Evolutionary conservation across 2,797 vertebrate species (phyloP).

Genomic region (Gymnopithys bicolor): DNA sequence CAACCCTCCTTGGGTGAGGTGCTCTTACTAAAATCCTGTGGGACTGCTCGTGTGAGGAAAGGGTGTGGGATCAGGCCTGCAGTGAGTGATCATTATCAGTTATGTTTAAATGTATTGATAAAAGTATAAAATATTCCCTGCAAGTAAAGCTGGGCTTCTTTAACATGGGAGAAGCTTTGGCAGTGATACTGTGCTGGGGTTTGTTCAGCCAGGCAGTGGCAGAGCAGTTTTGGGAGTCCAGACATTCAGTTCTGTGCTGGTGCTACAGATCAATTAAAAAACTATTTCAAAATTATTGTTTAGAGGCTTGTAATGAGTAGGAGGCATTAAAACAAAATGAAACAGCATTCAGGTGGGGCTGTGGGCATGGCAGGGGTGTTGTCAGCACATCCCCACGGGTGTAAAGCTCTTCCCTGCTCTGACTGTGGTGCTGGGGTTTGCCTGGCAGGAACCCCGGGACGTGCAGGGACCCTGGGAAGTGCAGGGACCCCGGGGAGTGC

Average conservation of each 20-base stretch:
- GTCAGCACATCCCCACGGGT: rapidly evolving
- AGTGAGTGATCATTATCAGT: slow-evolving; percentile 54
- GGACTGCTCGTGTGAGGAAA: slow-evolving; percentile 16
- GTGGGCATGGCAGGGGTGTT: neutral
- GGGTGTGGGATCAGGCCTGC: slow-evolving; percentile 58
- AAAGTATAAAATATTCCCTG: slow-evolving; percentile 34
- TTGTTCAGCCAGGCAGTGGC: neutral
- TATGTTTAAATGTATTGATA: slow-evolving; percentile 61
- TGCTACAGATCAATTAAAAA: neutral
- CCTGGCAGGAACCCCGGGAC: neutral
- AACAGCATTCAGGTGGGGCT: neutral
- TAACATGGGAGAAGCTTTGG: neutral
- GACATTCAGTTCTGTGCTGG: neutral
- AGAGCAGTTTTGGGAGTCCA: neutral
- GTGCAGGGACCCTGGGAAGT: too few relatives aligned
- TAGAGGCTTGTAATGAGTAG: neutral
- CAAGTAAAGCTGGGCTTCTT: neutral
- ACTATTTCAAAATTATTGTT: neutral
- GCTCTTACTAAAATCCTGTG: slow-evolving; percentile 38
- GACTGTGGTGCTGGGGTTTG: rapidly evolving
- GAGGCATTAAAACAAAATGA: neutral
- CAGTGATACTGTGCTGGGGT: neutral
- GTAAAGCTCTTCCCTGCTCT: rapidly evolving
- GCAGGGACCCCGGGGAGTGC: too few relatives aligned
- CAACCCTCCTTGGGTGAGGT: slow-evolving; percentile 12